Evolutionary conservation across 2,797 vertebrate species (phyloP).

Genomic region (Anisognathus igniventris): DNA sequence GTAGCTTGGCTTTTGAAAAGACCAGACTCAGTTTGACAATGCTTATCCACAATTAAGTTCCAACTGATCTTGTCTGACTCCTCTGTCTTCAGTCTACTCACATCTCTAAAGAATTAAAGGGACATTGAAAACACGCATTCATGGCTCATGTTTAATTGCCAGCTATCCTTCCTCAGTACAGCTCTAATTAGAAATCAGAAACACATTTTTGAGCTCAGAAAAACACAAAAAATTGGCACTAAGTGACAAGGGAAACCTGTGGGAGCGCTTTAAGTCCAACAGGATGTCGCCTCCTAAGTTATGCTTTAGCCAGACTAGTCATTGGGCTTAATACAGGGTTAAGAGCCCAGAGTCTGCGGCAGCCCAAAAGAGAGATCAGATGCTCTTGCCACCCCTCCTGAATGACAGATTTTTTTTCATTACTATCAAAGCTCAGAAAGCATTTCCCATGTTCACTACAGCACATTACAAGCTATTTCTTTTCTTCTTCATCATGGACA

Average conservation of each 20-base stretch:
- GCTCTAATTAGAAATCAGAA: constrained; percentile 44
- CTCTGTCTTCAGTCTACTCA: not conserved
- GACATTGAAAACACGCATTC: not conserved
- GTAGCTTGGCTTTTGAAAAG: not conserved
- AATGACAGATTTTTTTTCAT: not conserved
- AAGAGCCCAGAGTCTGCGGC: not conserved
- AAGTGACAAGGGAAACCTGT: not conserved
- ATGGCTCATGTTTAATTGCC: constrained; percentile 22
- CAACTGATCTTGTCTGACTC: not conserved
- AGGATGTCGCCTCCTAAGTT: not conserved
- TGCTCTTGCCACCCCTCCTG: not conserved
- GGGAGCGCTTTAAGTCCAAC: not conserved
- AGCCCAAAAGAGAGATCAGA: not conserved
- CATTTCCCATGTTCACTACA: not conserved
- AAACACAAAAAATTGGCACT: not conserved
- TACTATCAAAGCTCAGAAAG: not conserved
- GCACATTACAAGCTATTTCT: not conserved
- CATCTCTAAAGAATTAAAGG: constrained; percentile 21
- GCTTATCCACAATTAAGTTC: not conserved
- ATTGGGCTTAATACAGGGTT: not conserved
- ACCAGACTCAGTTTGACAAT: not conserved
- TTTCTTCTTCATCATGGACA: not conserved
- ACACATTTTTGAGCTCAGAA: not conserved
- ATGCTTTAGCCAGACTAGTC: not conserved
- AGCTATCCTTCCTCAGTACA: not conserved